Base-by-base conservation (phyloP, 2,797 vertebrate genomes). In the Tauraco hartlaubi region DNA sequence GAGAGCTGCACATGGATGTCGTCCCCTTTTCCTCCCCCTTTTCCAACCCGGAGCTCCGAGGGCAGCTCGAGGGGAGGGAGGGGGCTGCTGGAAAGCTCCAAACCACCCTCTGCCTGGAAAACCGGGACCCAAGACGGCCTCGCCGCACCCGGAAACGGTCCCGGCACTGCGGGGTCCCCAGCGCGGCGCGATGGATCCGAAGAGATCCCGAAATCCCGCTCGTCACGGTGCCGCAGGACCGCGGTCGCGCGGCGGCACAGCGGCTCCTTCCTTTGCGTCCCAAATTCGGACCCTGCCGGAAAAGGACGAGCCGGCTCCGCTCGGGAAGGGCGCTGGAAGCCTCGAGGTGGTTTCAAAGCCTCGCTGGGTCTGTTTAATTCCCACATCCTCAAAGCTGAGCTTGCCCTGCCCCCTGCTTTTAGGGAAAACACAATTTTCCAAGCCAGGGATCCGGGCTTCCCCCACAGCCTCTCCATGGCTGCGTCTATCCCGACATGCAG, bases 121-220 rank as follows among this genome's bases (percentile, higher is more conserved):
- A 48, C 5, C 1, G 2, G 59, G 58, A 29, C 15, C 18, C 2
- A 44, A 46, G 55, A 29, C 8, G 17, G 49, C 3, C 26, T 12
- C 1, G 3, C 15, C 10, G 61, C 77, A 12, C 16, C n/a, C 52
- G 4, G 33, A 3, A 2, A 0, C 4, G 1, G 4, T 8, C 54
- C 31, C 12, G 5, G 55, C 69, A 26, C 87, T 0, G 2, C 18
- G 3, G 41, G 41, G 80, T 25, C 23, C 2, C 6, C 25, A 25
- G 43, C 0, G 1, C 0, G 3, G 17, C 52, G 12, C 5, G 3
- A 14, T 0, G 25, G 31, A 51, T 31, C 44, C 4, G 0, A 25
- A 52, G 25, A 54, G 62, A 35, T 35, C 35, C 35, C 35, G 35
- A 35, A 35, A 35, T 35, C 35, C 35, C 35, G 9, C 35, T 35